These are phyloP conservation scores for Paramacrobiotus metropolitanus DNA, from an alignment of 1,140 invertebrate species.

Conservation along the genomic window DNA sequence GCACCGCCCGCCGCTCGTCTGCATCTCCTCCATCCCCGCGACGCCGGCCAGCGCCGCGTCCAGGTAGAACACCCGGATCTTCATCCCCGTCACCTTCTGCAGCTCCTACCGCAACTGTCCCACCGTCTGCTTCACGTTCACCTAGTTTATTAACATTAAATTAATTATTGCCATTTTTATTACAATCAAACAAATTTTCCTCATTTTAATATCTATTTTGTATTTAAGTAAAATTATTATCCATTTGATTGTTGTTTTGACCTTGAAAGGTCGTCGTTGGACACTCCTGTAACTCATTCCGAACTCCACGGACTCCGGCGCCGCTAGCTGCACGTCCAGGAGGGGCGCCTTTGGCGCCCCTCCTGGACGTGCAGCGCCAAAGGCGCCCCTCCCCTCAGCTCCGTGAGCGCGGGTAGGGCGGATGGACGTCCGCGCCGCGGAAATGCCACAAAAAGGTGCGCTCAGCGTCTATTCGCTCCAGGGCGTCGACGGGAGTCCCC, in stretches of 20 bases:
- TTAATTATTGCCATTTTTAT: too few relatives aligned
- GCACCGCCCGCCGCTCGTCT: not conserved
- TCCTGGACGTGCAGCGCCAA: too few relatives aligned
- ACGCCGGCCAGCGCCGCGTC: not conserved
- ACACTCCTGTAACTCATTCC: not conserved
- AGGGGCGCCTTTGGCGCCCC: not conserved
- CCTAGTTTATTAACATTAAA: too few relatives aligned
- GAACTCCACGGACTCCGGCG: not conserved
- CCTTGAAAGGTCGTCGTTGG: not conserved
- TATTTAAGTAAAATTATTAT: too few relatives aligned
- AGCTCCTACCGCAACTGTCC: not conserved
- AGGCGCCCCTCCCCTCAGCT: too few relatives aligned
- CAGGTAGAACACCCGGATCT: not conserved
- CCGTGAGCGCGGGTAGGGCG: not conserved
- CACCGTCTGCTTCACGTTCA: not conserved
- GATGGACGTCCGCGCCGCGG: not conserved
- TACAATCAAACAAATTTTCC: too few relatives aligned
- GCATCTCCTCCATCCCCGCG: not conserved
- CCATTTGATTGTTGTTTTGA: too few relatives aligned
- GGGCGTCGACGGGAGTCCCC: not conserved
- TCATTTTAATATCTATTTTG: too few relatives aligned
- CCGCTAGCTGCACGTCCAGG: not conserved
- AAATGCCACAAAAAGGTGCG: not conserved
- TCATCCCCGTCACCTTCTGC: not conserved
- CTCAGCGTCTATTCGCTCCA: conserved; percentile 1